Evolutionary conservation across 2,888 invertebrate species (phyloP).

Genomic region (Tenthredo livida): DNA sequence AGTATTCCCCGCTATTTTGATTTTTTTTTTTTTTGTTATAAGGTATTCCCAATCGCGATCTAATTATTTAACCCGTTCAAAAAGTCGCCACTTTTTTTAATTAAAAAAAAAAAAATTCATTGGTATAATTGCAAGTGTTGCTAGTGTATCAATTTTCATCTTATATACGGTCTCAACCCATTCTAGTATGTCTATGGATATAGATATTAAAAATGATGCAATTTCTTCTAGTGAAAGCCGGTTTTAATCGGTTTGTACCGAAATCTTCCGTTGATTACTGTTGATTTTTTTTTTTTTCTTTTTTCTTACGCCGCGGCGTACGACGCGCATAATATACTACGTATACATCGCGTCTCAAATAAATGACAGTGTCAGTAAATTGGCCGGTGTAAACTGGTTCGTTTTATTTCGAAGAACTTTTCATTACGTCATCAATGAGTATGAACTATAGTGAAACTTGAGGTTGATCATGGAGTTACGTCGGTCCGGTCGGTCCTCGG

Average conservation of each 20-base stretch:
- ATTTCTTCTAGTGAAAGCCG: constrained; percentile 58
- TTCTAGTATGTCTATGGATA: neutral
- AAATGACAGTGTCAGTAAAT: constrained; percentile 15
- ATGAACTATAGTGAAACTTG: neutral
- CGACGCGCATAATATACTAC: neutral
- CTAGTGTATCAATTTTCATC: neutral
- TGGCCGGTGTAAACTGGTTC: constrained; percentile 21
- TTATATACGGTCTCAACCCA: neutral
- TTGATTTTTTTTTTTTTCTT: too few relatives aligned
- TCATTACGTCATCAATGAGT: constrained; percentile 3
- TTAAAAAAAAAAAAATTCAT: too few relatives aligned
- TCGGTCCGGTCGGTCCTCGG: neutral
- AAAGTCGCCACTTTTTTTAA: neutral
- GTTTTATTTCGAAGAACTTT: constrained; percentile 13
- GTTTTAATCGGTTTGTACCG: constrained; percentile 59
- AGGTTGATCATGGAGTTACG: neutral
- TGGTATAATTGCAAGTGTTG: too few relatives aligned
- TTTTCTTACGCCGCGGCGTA: neutral
- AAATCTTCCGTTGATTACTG: constrained; percentile 44
- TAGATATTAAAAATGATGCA: constrained; percentile 21
- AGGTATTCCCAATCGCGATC: neutral
- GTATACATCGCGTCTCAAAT: neutral
- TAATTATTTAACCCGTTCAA: neutral
- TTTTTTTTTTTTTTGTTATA: neutral
- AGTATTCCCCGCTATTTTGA: neutral